Conservation (phyloP, 1,140 invertebrate species). For the Apis laboriosa region DNA sequence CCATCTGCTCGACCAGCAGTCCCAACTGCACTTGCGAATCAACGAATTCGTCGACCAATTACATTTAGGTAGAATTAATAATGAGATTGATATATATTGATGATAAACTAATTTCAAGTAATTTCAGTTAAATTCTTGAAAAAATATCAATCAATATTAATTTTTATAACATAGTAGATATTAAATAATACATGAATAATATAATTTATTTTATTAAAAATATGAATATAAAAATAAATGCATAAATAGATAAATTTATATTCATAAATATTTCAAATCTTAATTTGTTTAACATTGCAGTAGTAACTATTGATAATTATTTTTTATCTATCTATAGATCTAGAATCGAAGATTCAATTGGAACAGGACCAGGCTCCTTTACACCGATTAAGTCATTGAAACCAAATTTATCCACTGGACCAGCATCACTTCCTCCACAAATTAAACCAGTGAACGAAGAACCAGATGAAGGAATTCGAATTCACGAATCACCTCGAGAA, state of each 20-base stretch:
- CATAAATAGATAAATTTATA: no score
- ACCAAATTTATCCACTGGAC: constrained; percentile 13
- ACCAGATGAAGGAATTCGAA: constrained; percentile 50
- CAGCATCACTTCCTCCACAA: constrained; percentile 56
- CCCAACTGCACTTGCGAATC: constrained; percentile 56
- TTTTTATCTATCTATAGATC: constrained; percentile 20
- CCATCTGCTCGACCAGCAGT: constrained; percentile 33
- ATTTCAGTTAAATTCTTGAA: no score
- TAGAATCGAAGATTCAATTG: constrained; percentile 27
- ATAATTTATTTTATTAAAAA: no score
- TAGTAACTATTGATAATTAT: no score
- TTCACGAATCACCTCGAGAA: constrained; percentile 58
- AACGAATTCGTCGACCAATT: constrained; percentile 63
- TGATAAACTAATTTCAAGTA: no score
- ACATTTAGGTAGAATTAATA: constrained; percentile 48
- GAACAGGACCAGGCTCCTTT: constrained; percentile 32
- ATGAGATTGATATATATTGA: no score
- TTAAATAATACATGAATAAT: no score
- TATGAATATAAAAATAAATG: no score
- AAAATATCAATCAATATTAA: no score
- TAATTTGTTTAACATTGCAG: no score
- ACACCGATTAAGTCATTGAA: constrained; percentile 7
- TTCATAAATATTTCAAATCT: no score
- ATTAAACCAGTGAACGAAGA: constrained; percentile 72
- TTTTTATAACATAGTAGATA: no score